phyloP scores from a whole-genome alignment of 2,888 invertebrate species.

The Patella pellucida region DNA sequence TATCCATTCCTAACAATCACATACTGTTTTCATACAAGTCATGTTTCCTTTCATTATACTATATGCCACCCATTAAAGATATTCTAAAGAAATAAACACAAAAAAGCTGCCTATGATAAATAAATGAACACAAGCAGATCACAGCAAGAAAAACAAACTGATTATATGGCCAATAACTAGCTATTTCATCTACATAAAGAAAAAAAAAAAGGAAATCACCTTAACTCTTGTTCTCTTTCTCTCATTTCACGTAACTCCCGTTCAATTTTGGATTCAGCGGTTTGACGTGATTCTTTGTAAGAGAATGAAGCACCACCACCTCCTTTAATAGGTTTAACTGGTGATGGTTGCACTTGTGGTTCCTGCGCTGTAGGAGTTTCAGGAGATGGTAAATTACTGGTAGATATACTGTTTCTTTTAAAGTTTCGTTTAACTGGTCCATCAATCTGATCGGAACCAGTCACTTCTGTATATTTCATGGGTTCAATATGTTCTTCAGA shows the following conservation, averaged over 20 bases:
- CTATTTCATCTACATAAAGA: too few species aligned
- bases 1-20: too few species aligned
- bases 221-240: constrained; percentile 84
- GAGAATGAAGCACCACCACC: constrained; percentile 53
- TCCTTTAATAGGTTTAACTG: constrained; percentile 11
- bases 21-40: too few species aligned
- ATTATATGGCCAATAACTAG: too few species aligned
- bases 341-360: not conserved
- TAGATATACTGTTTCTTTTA: constrained; percentile 38
- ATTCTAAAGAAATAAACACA: too few species aligned
- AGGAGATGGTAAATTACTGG: not conserved
- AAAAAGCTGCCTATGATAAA: too few species aligned
- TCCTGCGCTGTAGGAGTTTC: not conserved
- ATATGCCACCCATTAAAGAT: too few species aligned
- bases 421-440: constrained; percentile 57
- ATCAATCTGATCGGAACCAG: constrained; percentile 38
- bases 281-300: constrained; percentile 82
- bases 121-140: too few species aligned
- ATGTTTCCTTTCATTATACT: too few species aligned
- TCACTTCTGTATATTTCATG: constrained; percentile 61
- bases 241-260: constrained; percentile 88
- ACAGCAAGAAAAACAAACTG: too few species aligned
- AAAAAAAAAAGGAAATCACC: constrained; percentile 70
- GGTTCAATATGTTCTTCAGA: constrained; percentile 75
- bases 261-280: constrained; percentile 90